These are phyloP conservation scores for Lepeophtheirus salmonis DNA, from an alignment of 1,140 invertebrate species.

Conservation along the genomic window DNA sequence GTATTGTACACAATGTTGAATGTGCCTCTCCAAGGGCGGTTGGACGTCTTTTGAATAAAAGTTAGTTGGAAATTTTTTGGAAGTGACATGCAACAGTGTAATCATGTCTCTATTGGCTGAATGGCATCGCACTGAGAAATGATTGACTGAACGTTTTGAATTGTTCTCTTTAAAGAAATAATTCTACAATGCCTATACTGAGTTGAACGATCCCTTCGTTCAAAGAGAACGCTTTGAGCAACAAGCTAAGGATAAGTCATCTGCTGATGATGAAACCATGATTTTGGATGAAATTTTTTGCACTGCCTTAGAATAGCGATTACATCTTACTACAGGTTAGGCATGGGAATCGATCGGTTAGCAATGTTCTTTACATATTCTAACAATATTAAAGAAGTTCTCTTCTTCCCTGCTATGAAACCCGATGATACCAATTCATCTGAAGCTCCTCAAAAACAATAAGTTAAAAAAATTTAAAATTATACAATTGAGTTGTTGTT, in stretches of 20 bases:
- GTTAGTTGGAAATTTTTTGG: conserved; percentile 83
- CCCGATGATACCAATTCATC: conserved; percentile 27
- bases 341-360: conserved; percentile 84
- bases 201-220: conserved; percentile 90
- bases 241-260: conserved; percentile 58
- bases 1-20: conserved; percentile 41
- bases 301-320: conserved; percentile 85
- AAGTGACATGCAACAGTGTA: conserved; percentile 86
- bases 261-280: conserved; percentile 96
- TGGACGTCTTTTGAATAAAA: conserved; percentile 85
- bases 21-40: conserved; percentile 78
- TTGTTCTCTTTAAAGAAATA: conserved; percentile 94
- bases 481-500: no score
- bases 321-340: conserved; percentile 98
- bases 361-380: conserved; percentile 96
- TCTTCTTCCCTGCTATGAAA: conserved; percentile 45
- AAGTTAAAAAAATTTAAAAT: no score
- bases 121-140: conserved; percentile 70
- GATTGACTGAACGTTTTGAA: conserved; percentile 91
- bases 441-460: no score
- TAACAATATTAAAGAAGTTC: conserved; percentile 87
- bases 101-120: conserved; percentile 97
- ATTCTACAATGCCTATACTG: conserved; percentile 96
- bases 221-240: conserved; percentile 51
- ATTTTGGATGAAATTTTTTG: conserved; percentile 93